These are phyloP conservation scores for Netelia fuscicornis DNA, from an alignment of 2,888 invertebrate genomes.

Conservation along the genomic window DNA sequence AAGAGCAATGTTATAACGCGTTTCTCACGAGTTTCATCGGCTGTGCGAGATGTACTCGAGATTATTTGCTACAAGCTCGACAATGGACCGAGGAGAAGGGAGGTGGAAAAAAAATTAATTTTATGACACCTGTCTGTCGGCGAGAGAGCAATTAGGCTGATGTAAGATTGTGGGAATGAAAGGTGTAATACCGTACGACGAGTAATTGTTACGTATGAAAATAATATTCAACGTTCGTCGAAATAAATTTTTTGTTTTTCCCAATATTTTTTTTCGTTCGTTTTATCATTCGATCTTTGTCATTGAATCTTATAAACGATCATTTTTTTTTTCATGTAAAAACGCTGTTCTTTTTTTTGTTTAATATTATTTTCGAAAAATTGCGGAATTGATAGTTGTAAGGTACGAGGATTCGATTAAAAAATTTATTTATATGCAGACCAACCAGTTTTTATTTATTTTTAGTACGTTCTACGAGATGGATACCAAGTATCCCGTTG, in stretches of 20 bases:
- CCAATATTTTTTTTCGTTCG: neutral
- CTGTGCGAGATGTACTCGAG: conserved; percentile 29
- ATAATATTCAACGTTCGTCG: conserved; percentile 8
- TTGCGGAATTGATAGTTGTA: no score
- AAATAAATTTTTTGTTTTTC: neutral
- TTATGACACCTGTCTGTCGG: conserved; percentile 32
- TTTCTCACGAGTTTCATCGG: conserved; percentile 49
- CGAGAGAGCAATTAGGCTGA: conserved; percentile 31
- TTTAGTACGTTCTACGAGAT: no score
- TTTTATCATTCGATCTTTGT: neutral
- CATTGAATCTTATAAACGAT: no score
- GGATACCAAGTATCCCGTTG: neutral
- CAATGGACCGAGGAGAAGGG: conserved; percentile 7
- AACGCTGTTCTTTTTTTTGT: no score
- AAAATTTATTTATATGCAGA: no score
- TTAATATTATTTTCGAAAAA: no score
- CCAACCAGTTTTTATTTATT: no score
- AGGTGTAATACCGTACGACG: conserved; percentile 23
- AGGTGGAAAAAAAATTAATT: conserved; percentile 20
- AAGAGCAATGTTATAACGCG: conserved; percentile 17
- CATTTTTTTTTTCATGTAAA: no score
- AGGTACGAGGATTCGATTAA: no score
- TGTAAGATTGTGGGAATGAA: conserved; percentile 52
- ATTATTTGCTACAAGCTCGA: neutral
- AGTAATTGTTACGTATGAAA: conserved; percentile 21